Evolutionary conservation across 1,140 invertebrate species (phyloP).

Genomic region (Neodiprion pinetum): DNA sequence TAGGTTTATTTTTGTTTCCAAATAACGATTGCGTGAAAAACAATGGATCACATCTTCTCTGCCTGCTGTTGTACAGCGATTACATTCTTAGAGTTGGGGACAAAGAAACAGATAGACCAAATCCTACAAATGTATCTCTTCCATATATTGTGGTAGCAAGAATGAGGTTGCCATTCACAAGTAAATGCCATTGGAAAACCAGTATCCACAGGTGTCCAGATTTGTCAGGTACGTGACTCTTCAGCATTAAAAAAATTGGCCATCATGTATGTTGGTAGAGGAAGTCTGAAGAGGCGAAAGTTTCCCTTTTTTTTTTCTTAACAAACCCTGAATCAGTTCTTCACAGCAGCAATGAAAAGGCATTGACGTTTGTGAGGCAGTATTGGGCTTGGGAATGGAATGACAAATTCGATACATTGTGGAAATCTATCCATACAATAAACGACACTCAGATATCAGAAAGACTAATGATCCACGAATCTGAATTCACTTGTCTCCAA

Average conservation of each 20-base stretch:
- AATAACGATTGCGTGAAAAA: conserved; percentile 60
- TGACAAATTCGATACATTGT: conserved; percentile 49
- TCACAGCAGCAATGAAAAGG: conserved; percentile 36
- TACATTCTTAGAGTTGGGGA: conserved; percentile 53
- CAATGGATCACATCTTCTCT: conserved; percentile 59
- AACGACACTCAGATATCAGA: conserved; percentile 35
- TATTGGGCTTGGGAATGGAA: conserved; percentile 60
- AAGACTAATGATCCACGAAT: conserved; percentile 54
- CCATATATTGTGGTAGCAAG: conserved; percentile 57
- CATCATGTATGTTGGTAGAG: background rate
- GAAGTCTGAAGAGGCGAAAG: background rate
- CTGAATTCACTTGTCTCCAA: conserved; percentile 59
- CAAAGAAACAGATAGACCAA: conserved; percentile 31
- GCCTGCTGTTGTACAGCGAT: conserved; percentile 60
- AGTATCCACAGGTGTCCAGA: conserved; percentile 54
- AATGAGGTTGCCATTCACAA: conserved; percentile 59
- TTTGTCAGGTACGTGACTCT: conserved; percentile 43
- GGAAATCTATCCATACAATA: conserved; percentile 37
- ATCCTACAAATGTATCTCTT: conserved; percentile 57
- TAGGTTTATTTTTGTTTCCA: conserved; percentile 65
- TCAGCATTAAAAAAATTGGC: conserved; percentile 8
- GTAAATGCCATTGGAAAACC: conserved; percentile 58
- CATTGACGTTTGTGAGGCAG: conserved; percentile 44
- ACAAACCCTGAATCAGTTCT: conserved; percentile 26
- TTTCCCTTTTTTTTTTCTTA: background rate